Evolutionary conservation across 2,797 vertebrate genomes (phyloP).

Genomic region (Eleutherodactylus coqui): DNA sequence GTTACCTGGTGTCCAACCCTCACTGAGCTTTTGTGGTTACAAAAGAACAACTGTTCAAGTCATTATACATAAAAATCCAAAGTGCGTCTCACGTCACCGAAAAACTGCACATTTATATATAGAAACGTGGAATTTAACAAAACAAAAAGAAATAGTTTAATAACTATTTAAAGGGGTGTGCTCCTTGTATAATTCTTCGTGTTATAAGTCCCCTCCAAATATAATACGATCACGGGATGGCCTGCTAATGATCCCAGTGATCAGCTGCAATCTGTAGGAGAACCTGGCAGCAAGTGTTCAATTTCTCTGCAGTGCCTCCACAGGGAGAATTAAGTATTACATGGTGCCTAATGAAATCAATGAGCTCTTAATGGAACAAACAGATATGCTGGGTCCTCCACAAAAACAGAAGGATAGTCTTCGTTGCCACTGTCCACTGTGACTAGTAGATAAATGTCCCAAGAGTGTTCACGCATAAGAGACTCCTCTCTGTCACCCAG

Average conservation of each 20-base stretch:
- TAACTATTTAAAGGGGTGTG: neutral
- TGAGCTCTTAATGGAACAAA: too few relatives aligned
- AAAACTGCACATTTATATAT: conserved; percentile 18
- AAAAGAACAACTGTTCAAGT: conserved; percentile 27
- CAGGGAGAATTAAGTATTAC: neutral
- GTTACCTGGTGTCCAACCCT: conserved; percentile 4
- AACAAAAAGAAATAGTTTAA: neutral
- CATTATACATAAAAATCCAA: conserved; percentile 6
- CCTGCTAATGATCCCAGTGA: neutral
- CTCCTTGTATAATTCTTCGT: neutral
- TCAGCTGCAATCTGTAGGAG: neutral
- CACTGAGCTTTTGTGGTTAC: conserved; percentile 28
- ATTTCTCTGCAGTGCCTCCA: neutral
- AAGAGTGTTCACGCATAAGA: too few relatives aligned
- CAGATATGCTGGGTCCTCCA: neutral
- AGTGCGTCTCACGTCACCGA: neutral
- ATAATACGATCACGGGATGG: neutral
- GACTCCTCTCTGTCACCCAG: too few relatives aligned
- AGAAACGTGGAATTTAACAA: neutral
- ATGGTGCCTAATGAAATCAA: neutral
- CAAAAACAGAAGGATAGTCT: too few relatives aligned
- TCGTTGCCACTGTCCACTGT: too few relatives aligned
- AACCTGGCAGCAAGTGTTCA: neutral
- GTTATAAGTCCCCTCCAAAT: neutral
- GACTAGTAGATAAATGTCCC: too few relatives aligned